These are phyloP conservation scores for Invenusta paracnida DNA, from an alignment of 2,888 invertebrate genomes.

Conservation along the genomic window DNA sequence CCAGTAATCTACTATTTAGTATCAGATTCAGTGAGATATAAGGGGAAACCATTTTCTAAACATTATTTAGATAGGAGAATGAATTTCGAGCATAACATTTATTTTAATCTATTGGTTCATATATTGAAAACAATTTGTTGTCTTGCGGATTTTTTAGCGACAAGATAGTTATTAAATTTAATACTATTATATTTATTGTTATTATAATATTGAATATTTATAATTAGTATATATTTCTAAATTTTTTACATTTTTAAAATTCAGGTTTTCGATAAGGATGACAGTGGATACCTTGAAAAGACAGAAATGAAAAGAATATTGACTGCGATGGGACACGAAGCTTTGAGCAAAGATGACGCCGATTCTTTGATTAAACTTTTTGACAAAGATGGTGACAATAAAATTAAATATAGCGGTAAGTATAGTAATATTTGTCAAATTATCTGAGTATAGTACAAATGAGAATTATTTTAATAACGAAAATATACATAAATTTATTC, in stretches of 20 bases:
- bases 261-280: neutral
- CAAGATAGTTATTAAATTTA: neutral
- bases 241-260: too few species aligned
- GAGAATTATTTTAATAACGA: too few species aligned
- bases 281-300: neutral
- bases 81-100: too few species aligned
- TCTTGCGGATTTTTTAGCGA: too few species aligned
- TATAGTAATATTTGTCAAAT: neutral
- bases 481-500: neutral
- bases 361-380: neutral
- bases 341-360: neutral
- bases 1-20: too few species aligned
- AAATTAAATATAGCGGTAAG: neutral
- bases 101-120: too few species aligned
- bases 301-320: neutral
- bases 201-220: neutral
- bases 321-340: neutral
- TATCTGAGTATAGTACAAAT: too few species aligned
- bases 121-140: too few species aligned
- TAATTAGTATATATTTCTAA: too few species aligned
- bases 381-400: neutral
- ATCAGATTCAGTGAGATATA: too few species aligned
- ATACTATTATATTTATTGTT: neutral
- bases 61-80: too few species aligned
- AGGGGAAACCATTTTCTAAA: too few species aligned